Conservation (phyloP, 1,140 invertebrate species). For the Maniola jurtina region DNA sequence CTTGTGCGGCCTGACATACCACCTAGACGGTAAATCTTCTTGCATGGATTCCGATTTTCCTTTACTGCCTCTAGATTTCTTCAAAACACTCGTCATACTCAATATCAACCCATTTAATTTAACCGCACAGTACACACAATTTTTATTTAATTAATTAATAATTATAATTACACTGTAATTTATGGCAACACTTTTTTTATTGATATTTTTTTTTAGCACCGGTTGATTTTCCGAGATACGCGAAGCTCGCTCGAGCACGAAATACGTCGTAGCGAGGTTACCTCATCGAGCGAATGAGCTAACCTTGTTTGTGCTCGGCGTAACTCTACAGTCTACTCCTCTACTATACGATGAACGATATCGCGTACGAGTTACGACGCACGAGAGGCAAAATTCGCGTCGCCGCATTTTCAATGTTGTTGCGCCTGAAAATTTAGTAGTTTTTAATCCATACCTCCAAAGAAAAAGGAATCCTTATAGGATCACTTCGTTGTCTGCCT, state of each 20-base stretch:
- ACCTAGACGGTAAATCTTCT: constrained; percentile 70
- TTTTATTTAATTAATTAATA: constrained; percentile 21
- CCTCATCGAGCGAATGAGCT: constrained; percentile 26
- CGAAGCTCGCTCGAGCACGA: constrained; percentile 13
- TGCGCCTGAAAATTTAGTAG: constrained; percentile 28
- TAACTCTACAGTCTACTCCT: neutral
- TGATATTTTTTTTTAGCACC: constrained; percentile 18
- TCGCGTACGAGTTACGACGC: constrained; percentile 19
- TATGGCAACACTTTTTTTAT: constrained; percentile 29
- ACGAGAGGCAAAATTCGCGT: constrained; percentile 30
- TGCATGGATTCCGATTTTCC: constrained; percentile 76
- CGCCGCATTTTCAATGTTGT: constrained; percentile 35
- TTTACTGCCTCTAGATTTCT: constrained; percentile 71
- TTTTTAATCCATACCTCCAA: neutral
- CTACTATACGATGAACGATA: constrained; percentile 26
- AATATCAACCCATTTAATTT: constrained; percentile 20
- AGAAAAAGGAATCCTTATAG: too few relatives aligned
- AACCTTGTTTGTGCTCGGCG: constrained; percentile 18
- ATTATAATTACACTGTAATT: constrained; percentile 23
- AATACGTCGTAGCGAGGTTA: constrained; percentile 26
- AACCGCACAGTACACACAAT: constrained; percentile 61
- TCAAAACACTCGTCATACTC: constrained; percentile 73
- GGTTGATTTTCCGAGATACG: constrained; percentile 17
- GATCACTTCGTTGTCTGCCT: too few relatives aligned
- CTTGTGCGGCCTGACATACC: constrained; percentile 70